Evolutionary conservation across 2,888 invertebrate genomes (phyloP).

Genomic region (Clepsis dumicolana): DNA sequence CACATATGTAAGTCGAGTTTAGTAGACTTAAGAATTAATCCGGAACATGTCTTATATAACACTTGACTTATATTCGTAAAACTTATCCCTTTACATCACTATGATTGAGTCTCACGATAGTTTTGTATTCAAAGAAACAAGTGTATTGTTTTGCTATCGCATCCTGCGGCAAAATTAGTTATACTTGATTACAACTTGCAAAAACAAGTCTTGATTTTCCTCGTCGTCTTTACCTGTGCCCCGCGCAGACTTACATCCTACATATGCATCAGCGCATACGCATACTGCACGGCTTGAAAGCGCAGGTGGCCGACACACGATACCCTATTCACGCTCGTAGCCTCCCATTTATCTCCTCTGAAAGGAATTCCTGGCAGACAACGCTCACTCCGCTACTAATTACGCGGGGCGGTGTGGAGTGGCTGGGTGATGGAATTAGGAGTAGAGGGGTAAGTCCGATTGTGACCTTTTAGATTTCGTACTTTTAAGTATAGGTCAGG

Average conservation of each 20-base stretch:
- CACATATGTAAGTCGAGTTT: too few relatives aligned
- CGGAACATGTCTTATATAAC: too few relatives aligned
- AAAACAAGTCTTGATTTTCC: background rate
- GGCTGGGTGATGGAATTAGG: constrained; percentile 1
- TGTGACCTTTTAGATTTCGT: background rate
- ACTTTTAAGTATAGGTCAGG: too few relatives aligned
- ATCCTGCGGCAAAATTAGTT: too few relatives aligned
- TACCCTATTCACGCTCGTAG: constrained; percentile 76
- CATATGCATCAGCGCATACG: constrained; percentile 37
- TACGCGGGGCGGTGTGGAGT: constrained; percentile 71
- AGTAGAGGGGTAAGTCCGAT: constrained; percentile 1
- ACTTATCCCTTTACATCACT: too few relatives aligned
- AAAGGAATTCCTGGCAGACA: constrained; percentile 83
- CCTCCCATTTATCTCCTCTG: constrained; percentile 77
- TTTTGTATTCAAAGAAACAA: too few relatives aligned
- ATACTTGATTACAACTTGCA: background rate
- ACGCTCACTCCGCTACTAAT: constrained; percentile 81
- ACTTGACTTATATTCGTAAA: too few relatives aligned
- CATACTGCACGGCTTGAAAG: constrained; percentile 26
- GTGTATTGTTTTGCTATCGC: too few relatives aligned
- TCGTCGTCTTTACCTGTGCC: constrained; percentile 9
- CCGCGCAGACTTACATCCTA: constrained; percentile 30
- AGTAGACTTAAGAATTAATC: too few relatives aligned
- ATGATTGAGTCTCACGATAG: too few relatives aligned
- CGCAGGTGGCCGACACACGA: constrained; percentile 85